A percentile compares a stretch with the other conserved stretches of the same genome.
Conservation (phyloP, 1,140 invertebrate species). For the Drosophila suzukii region DNA sequence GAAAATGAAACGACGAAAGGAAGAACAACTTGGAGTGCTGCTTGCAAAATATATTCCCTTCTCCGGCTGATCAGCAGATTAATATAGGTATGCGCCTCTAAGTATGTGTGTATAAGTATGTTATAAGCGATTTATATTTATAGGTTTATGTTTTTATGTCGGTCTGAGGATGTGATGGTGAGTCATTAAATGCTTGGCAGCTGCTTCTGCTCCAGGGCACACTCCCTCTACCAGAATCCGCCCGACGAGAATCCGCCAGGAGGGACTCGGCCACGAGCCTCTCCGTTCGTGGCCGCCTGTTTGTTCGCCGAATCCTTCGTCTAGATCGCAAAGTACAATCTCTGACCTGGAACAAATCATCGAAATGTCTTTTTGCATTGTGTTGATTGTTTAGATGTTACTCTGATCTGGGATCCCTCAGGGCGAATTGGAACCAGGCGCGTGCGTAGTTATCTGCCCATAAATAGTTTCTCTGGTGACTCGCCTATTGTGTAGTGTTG, state of each 20-base stretch:
- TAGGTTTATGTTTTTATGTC: constrained; percentile 60
- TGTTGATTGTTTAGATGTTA: too few species aligned
- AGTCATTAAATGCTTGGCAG: constrained; percentile 69
- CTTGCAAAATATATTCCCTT: constrained; percentile 5
- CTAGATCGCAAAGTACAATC: too few species aligned
- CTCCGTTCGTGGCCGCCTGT: constrained; percentile 45
- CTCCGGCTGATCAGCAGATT: constrained; percentile 18
- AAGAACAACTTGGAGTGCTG: constrained; percentile 6
- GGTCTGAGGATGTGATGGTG: constrained; percentile 52
- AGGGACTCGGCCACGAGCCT: constrained; percentile 75
- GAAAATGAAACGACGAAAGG: constrained; percentile 23
- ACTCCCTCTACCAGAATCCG: constrained; percentile 78
- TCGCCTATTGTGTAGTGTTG: too few species aligned
- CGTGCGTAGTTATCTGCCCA: too few species aligned
- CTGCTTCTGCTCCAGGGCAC: constrained; percentile 2
- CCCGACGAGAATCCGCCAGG: constrained; percentile 81
- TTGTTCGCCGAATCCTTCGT: constrained; percentile 54
- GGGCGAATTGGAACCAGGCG: too few species aligned
- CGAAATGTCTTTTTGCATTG: too few species aligned
- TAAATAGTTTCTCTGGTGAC: too few species aligned
- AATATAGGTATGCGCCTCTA: constrained; percentile 44
- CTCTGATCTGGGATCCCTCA: too few species aligned
- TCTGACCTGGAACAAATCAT: too few species aligned
- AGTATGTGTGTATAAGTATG: constrained; percentile 49
- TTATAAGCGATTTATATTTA: constrained; percentile 76